Conservation (phyloP, 2,888 invertebrate species). For the Urechis unicinctus region DNA sequence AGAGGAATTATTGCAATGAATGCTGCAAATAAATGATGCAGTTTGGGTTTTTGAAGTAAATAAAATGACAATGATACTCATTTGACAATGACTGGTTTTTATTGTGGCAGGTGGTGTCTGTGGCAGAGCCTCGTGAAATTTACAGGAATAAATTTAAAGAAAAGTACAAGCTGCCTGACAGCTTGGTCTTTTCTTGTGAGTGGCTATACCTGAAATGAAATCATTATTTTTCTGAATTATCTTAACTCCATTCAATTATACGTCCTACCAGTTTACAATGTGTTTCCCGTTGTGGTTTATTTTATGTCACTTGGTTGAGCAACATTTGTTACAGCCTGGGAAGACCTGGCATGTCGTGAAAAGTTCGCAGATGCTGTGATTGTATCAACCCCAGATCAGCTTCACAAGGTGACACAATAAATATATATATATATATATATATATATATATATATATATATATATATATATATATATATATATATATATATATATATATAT, state of each 20-base stretch:
- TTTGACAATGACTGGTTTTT: too few relatives aligned
- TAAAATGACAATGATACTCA: too few relatives aligned
- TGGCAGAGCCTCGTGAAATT: constrained; percentile 36
- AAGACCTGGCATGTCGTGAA: constrained; percentile 17
- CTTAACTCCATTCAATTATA: too few relatives aligned
- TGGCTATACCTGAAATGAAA: too few relatives aligned
- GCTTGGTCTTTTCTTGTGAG: not conserved
- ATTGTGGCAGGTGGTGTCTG: constrained; percentile 31
- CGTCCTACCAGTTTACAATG: too few relatives aligned
- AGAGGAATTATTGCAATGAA: not conserved
- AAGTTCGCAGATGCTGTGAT: constrained; percentile 49
- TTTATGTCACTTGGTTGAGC: not conserved
- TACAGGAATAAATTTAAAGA: constrained; percentile 19
- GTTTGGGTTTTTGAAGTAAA: too few relatives aligned
- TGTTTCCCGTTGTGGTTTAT: not conserved
- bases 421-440: too few relatives aligned
- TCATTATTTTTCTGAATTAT: too few relatives aligned
- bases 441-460: too few relatives aligned
- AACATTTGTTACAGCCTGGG: constrained; percentile 9
- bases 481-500: too few relatives aligned
- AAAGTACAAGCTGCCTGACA: not conserved
- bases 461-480: too few relatives aligned
- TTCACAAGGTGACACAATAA: constrained; percentile 30
- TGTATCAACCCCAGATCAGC: constrained; percentile 44
- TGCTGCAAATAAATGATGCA: too few relatives aligned